Evolutionary conservation across 2,797 vertebrate species (phyloP), one percentile per base, ranked within the genome.

Genomic region (Antrozous pallidus): DNA sequence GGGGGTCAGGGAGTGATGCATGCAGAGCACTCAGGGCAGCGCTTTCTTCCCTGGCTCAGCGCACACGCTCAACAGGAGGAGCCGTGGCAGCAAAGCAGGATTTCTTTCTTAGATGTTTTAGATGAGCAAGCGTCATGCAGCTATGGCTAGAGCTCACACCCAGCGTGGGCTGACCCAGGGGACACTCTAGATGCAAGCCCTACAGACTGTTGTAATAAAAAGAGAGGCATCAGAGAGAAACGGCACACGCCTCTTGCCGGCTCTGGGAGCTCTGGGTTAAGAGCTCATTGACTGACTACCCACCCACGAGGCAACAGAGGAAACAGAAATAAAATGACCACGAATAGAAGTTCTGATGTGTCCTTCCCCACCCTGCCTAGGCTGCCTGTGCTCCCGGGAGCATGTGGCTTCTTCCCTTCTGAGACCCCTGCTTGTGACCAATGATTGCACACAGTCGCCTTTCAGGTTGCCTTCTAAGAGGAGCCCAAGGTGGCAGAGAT

Each of bases 21-120:
- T 0, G 2, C 26, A 18, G 5, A 45, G 67, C 0, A 0, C 71
- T 42, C n/a, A 20, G 42, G 28, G 24, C 10, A 2, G 77, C 1
- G 33, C 49, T 8, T 18, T 13, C 31, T 38, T 56, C 33, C 8
- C 31, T 36, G 75, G 82, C 42, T 40, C 7, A 1, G 54, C 31
- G 56, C 17, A 17, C 13, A 16, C 0, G 22, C 36, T 31, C 40
- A 28, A 7, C 22, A 18, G 47, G 36, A 70, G 45, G 28, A 33
- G 31, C 71, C 0, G 0, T 2, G 75, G 69, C 33, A 6, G 38
- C 33, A 7, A 24, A 45, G 42, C 14, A 3, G 70, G 51, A n/a
- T 65, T 47, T 42, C 10, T 13, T 14, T 18, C 75, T 77, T 14
- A 31, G 16, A 10, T 73, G 2, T 77, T 91, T 71, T 54, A 83